phyloP scores from a whole-genome alignment of 2,113 vertebrate species.

The Rhegmatorhina hoffmannsi region DNA sequence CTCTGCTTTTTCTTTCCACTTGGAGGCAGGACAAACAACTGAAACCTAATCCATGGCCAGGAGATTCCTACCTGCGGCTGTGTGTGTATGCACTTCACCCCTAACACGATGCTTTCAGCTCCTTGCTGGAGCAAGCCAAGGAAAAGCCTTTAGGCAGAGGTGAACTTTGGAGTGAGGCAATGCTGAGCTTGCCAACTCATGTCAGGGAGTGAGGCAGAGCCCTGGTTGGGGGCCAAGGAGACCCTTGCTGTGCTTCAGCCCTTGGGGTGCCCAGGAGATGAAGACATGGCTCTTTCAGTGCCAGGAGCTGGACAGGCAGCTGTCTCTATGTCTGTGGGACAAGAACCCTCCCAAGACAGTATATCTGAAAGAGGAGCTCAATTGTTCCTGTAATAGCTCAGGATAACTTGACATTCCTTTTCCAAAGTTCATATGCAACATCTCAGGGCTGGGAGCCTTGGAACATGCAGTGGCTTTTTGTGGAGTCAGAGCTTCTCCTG shows the following conservation, averaged over 20 bases:
- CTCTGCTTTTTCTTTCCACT: not conserved
- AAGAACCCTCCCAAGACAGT: not conserved
- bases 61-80: not conserved
- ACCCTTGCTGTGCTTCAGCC: not conserved
- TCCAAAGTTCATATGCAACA: not conserved
- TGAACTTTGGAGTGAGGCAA: not conserved
- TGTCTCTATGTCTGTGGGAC: not conserved
- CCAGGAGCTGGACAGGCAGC: not conserved
- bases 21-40: not conserved
- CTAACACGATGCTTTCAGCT: accelerated
- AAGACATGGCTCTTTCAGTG: accelerated
- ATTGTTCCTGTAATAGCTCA: not conserved
- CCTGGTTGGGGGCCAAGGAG: not conserved
- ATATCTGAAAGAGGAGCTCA: not conserved
- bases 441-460: not conserved
- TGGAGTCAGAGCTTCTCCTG: not conserved
- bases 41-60: not conserved
- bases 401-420: not conserved
- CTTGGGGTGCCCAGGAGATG: not conserved
- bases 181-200: not conserved
- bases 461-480: not conserved
- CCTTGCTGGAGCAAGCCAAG: not conserved
- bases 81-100: not conserved
- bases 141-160: not conserved
- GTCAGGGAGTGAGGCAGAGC: not conserved